Evolutionary conservation across 2,888 invertebrate species (phyloP).

Genomic region (Pelosia muscerda): DNA sequence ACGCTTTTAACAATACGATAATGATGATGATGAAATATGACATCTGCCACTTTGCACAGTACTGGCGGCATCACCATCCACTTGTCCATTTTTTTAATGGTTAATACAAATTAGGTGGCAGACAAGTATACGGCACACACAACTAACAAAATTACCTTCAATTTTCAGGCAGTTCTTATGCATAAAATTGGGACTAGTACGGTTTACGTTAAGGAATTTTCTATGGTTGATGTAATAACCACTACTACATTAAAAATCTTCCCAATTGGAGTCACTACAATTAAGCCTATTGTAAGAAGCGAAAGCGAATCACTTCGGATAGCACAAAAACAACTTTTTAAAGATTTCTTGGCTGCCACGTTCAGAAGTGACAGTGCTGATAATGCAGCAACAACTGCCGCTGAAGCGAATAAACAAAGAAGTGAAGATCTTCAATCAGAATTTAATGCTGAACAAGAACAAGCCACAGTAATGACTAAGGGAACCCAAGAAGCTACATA

Average conservation of each 20-base stretch:
- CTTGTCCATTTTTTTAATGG: no score
- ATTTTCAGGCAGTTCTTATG: background rate
- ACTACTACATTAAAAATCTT: background rate
- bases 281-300: background rate
- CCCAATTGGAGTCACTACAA: background rate
- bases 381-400: background rate
- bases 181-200: background rate
- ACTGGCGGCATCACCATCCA: no score
- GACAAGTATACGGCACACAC: background rate
- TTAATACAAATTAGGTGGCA: no score
- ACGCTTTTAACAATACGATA: no score
- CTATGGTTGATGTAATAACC: background rate
- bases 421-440: no score
- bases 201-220: background rate
- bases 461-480: background rate
- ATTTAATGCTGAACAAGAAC: background rate
- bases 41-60: no score
- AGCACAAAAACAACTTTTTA: background rate
- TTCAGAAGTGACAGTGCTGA: background rate
- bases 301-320: background rate
- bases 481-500: background rate
- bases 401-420: background rate
- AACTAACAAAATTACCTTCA: background rate
- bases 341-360: conserved; percentile 7
- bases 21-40: no score